Evolutionary conservation across 2,113 vertebrate species (phyloP).

Genomic region (Synodontis membranacea): DNA sequence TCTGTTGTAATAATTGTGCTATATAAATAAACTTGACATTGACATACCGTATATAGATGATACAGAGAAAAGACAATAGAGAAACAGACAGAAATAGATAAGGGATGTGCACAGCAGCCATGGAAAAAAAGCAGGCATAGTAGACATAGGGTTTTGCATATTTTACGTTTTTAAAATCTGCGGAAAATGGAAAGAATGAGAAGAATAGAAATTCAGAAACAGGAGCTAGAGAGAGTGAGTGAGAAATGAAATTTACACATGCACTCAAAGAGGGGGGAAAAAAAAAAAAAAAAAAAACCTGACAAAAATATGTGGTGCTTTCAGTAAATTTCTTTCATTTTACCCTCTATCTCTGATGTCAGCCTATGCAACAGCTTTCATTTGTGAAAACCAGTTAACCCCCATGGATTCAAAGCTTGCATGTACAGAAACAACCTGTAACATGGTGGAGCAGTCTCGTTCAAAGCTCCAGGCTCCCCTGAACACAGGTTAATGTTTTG

Average conservation of each 20-base stretch:
- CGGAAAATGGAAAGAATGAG: neutral
- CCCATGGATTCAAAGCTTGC: neutral
- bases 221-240: neutral
- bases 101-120: neutral
- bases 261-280: neutral
- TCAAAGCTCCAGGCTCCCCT: neutral
- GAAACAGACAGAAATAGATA: neutral
- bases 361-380: neutral
- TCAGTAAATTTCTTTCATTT: neutral
- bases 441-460: neutral
- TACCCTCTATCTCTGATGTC: neutral
- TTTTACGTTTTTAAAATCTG: neutral
- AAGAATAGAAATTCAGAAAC: neutral
- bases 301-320: neutral
- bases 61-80: slow-evolving; percentile 40
- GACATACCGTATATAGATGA: slow-evolving; percentile 53
- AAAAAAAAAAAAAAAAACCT: neutral
- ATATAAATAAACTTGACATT: too few species aligned
- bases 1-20: too few species aligned
- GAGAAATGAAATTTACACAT: neutral
- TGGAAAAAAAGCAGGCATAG: neutral
- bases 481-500: neutral
- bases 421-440: neutral
- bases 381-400: neutral
- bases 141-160: neutral